These are phyloP conservation scores for Scomberomorus guttatus DNA, from an alignment of 2,797 vertebrate genomes.

Conservation along the genomic window DNA sequence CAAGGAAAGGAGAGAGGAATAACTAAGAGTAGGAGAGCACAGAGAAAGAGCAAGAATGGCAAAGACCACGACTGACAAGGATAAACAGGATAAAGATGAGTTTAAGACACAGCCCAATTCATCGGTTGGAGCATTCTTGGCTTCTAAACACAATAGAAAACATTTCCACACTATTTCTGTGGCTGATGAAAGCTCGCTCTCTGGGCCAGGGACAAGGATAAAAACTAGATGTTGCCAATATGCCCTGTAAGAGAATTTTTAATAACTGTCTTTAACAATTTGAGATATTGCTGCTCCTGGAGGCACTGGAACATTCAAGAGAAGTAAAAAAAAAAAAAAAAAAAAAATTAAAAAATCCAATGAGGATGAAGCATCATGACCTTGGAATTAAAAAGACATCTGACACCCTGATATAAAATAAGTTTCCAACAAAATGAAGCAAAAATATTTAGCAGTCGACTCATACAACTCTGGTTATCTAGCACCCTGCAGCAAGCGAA, in stretches of 20 bases:
- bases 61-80: constrained; percentile 50
- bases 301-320: constrained; percentile 27
- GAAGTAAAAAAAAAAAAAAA: neutral
- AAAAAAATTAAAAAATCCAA: neutral
- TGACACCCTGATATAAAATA: constrained; percentile 28
- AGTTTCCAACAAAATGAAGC: constrained; percentile 58
- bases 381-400: constrained; percentile 73
- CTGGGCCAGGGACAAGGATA: constrained; percentile 48
- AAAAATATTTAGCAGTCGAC: constrained; percentile 48
- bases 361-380: constrained; percentile 44
- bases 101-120: constrained; percentile 58
- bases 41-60: constrained; percentile 34
- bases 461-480: constrained; percentile 68
- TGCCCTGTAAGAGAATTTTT: constrained; percentile 30
- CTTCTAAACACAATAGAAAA: constrained; percentile 50
- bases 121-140: constrained; percentile 54
- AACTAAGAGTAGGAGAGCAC: constrained; percentile 54
- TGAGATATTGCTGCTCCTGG: constrained; percentile 49
- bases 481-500: constrained; percentile 59
- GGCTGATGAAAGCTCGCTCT: constrained; percentile 54
- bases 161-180: constrained; percentile 55
- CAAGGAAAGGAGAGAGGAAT: constrained; percentile 48
- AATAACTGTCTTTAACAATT: constrained; percentile 55
- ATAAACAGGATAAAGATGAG: constrained; percentile 71
- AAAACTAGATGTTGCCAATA: constrained; percentile 39